These are phyloP conservation scores for Fringilla coelebs DNA, from an alignment of 2,797 vertebrate genomes.

Conservation along the genomic window DNA sequence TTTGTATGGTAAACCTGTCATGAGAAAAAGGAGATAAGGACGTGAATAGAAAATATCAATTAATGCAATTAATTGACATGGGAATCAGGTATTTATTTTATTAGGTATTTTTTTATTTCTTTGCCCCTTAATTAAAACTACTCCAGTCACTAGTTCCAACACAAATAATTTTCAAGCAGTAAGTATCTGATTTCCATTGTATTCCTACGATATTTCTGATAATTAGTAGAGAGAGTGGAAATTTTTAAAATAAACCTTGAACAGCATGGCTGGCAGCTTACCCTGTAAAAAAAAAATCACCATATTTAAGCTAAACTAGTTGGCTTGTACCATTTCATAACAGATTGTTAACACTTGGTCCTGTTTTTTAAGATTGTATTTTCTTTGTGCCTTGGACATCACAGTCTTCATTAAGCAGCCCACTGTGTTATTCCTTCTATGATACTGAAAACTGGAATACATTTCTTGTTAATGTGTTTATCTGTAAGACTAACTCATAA, in stretches of 20 bases:
- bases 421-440: neutral
- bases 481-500: neutral
- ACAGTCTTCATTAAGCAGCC: neutral
- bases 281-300: neutral
- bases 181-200: neutral
- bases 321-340: neutral
- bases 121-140: neutral
- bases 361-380: neutral
- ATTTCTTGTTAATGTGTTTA: neutral
- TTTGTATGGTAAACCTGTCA: neutral
- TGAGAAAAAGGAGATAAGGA: neutral
- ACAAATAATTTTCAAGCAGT: neutral
- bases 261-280: neutral
- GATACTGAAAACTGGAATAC: neutral
- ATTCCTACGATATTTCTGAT: neutral
- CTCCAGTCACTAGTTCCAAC: neutral
- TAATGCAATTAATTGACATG: neutral
- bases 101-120: neutral
- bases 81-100: neutral
- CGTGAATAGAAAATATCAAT: neutral
- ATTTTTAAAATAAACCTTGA: neutral
- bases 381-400: neutral
- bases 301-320: neutral
- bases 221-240: neutral
- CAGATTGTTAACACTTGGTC: slow-evolving; percentile 34